Base-by-base conservation (phyloP, 1,140 invertebrate species). In the Cylas formicarius region DNA sequence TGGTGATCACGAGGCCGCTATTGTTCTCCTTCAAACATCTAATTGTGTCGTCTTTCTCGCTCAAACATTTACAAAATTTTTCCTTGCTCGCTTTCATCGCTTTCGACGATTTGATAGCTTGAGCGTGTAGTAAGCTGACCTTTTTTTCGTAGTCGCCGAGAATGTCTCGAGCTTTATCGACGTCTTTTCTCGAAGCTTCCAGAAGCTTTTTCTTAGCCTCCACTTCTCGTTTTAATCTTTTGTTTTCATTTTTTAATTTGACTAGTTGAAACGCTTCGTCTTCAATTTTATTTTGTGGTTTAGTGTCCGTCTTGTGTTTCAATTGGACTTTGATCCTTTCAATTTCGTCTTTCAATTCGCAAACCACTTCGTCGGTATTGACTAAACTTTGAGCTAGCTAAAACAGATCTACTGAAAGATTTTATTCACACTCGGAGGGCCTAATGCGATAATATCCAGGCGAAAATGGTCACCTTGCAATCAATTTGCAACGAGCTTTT, bases 11-110 rank as follows among this genome's bases (percentile, higher is more conserved):
- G 6, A 56, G 29, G n/a, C 31, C 27, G 5, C 44, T 40, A 19
- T 56, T 50, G 6, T 20, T 35, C 11, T 50, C 19, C 21, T 31
- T 41, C n/a, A 52, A 34, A 9, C 44, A 10, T 34, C 48, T 50
- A 21, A 50, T 44, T 44, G 47, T 32, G 2, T 35, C 14, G 10
- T 50, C 38, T 29, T 44, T 48, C 19, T 58, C 53, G 34, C 45
- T 46, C 11, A 54, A 27, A 22, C 46, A 58, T 8, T 35, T 33
- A 28, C 49, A 52, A 20, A 58, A 51, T 39, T 50, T 56, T 6
- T 56, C 53, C 32, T 53, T 53, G 24, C 49, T 58, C 21, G 49
- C 18, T 21, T 54, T 55, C 44, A 58, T 54, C 2, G 51, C 20
- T 39, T 55, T 58, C 3, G 54, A 52, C 5, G 52, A 52, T 31